A percentile compares a stretch with the other conserved stretches of the same genome.
phyloP scores from a whole-genome alignment of 2,113 vertebrate genomes.

The Cebus imitator region DNA sequence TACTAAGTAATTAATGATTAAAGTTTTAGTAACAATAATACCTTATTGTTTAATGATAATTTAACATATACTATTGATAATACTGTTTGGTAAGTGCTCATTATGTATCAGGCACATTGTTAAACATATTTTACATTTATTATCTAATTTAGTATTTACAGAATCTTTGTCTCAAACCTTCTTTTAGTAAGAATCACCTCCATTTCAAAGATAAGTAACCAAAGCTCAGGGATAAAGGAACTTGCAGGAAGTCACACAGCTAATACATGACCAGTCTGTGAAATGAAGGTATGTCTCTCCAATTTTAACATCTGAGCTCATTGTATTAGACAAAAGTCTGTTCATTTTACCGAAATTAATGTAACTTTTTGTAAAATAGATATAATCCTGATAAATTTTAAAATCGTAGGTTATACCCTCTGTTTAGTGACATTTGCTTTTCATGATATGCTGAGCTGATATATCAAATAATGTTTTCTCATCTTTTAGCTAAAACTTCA shows the following conservation, averaged over 20 bases:
- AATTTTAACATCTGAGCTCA: not conserved
- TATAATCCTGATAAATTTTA: not conserved
- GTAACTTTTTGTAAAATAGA: not conserved
- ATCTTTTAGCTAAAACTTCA: not conserved
- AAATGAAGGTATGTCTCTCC: not conserved
- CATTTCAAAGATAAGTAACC: not conserved
- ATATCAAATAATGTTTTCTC: not conserved
- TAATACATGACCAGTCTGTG: not conserved
- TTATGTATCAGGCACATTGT: not conserved
- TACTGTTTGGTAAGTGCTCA: not conserved
- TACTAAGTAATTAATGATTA: not conserved
- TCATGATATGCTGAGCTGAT: not conserved
- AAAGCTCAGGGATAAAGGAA: not conserved
- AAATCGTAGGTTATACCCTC: not conserved
- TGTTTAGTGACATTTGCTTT: not conserved
- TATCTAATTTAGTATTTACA: not conserved
- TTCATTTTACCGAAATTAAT: not conserved
- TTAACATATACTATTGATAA: not conserved
- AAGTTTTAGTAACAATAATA: not conserved
- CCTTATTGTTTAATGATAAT: not conserved
- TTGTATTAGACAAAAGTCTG: not conserved
- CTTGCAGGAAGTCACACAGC: not conserved
- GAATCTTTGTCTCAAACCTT: not conserved
- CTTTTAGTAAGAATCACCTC: not conserved
- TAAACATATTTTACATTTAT: conserved; percentile 3